These are phyloP conservation scores for Mastigias papua DNA, from an alignment of 30 jellyfish, hydroid and myxozoan genomes.

Conservation along the genomic window DNA sequence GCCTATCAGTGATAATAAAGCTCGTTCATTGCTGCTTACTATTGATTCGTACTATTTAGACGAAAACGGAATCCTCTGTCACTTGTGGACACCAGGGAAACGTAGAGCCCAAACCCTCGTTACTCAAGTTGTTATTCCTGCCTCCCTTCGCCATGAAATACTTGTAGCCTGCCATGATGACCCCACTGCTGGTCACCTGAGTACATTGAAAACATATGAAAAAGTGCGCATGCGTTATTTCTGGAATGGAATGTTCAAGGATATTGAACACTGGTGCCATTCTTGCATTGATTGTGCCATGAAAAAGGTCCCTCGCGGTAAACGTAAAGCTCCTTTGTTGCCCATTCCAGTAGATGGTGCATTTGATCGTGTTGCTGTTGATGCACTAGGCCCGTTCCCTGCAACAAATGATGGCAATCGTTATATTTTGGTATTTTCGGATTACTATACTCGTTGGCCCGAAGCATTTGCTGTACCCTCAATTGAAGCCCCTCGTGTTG, in stretches of 20 bases:
- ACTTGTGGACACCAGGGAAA: conserved; percentile 56
- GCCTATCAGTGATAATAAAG: conserved; percentile 11
- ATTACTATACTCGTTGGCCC: conserved; percentile 47
- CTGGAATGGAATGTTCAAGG: conserved; percentile 62
- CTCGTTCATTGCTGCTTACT: conserved; percentile 19
- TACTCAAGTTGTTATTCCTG: conserved; percentile 51
- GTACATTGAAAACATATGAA: conserved; percentile 48
- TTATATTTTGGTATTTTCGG: conserved; percentile 33
- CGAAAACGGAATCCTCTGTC: conserved; percentile 40
- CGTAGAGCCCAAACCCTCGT: conserved; percentile 16
- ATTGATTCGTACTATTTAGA: conserved; percentile 35
- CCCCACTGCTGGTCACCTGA: conserved; percentile 61
- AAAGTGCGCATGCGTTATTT: conserved; percentile 34
- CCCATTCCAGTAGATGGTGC: conserved; percentile 53
- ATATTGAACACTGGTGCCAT: conserved; percentile 70
- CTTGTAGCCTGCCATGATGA: conserved; percentile 57
- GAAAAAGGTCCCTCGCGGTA: conserved; percentile 47
- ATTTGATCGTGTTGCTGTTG: conserved; percentile 52
- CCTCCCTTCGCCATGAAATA: conserved; percentile 38
- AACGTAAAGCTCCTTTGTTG: conserved; percentile 37
- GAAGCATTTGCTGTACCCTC: conserved; percentile 46
- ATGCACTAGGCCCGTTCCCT: conserved; percentile 60
- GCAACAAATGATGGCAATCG: conserved; percentile 35
- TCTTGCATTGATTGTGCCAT: conserved; percentile 74
- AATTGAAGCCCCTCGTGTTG: conserved; percentile 38